These are phyloP conservation scores for Oreochromis spilurus DNA, from an alignment of 2,113 vertebrate species.

Conservation along the genomic window DNA sequence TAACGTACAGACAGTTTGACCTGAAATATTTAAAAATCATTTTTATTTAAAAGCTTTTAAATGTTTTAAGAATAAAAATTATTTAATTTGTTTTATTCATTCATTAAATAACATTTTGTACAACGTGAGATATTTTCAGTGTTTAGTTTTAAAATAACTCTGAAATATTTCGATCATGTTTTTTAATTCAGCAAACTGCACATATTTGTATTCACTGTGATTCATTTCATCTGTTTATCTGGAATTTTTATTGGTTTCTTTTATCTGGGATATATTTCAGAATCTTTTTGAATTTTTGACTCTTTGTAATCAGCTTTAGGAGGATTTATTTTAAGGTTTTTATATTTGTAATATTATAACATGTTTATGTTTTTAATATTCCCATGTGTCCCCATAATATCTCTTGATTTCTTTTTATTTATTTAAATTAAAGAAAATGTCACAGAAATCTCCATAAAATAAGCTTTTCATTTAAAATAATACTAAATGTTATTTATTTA, in stretches of 20 bases:
- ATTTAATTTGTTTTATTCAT: background rate
- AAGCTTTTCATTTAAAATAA: rapidly evolving
- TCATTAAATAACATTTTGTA: background rate
- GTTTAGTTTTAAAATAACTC: background rate
- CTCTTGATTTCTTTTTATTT: background rate
- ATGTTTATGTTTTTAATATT: background rate
- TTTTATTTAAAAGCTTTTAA: background rate
- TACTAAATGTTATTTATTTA: background rate
- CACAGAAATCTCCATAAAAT: background rate
- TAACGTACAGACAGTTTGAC: background rate
- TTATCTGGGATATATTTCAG: background rate
- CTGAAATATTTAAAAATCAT: background rate
- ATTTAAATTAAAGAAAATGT: background rate
- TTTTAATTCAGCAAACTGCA: background rate
- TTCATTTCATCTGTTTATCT: background rate
- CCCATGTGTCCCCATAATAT: background rate
- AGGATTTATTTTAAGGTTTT: background rate
- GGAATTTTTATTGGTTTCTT: rapidly evolving
- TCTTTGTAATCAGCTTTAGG: background rate
- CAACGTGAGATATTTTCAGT: background rate
- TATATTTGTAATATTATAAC: background rate
- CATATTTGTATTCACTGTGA: rapidly evolving
- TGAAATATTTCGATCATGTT: background rate
- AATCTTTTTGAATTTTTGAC: background rate
- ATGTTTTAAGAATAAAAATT: background rate